A percentile compares a stretch with the other conserved stretches of the same genome.
phyloP scores from a whole-genome alignment of 2,888 invertebrate species.

The Heliconius cydno region DNA sequence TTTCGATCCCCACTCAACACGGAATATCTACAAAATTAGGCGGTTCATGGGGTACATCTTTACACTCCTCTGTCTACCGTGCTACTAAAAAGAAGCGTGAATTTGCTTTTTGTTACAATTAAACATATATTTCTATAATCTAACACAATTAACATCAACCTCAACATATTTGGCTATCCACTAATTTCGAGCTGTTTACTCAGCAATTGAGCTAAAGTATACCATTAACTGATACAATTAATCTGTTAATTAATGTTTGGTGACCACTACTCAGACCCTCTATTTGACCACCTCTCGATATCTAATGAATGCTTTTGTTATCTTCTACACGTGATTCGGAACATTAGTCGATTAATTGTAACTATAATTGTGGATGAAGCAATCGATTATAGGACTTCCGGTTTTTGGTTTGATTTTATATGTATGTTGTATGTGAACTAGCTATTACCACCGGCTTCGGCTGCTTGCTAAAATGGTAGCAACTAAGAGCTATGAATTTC shows the following conservation, averaged over 20 bases:
- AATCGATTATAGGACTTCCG: constrained; percentile 6
- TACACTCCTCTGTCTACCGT: no score
- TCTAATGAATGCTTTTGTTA: constrained; percentile 69
- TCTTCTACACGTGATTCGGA: constrained; percentile 31
- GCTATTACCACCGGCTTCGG: not conserved
- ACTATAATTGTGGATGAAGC: constrained; percentile 12
- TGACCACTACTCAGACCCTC: constrained; percentile 73
- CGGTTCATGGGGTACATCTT: no score
- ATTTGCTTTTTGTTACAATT: not conserved
- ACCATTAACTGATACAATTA: constrained; percentile 78
- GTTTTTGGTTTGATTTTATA: not conserved
- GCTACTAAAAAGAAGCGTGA: no score
- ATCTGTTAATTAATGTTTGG: constrained; percentile 78
- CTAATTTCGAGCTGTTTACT: constrained; percentile 49
- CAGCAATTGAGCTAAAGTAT: constrained; percentile 64
- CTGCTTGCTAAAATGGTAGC: no score
- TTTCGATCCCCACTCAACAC: no score
- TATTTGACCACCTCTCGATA: constrained; percentile 73
- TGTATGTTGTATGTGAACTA: not conserved
- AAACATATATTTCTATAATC: not conserved
- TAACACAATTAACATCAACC: constrained; percentile 3
- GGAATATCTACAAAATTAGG: no score
- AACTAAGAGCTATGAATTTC: no score
- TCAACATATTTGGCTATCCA: constrained; percentile 1
- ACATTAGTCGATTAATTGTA: constrained; percentile 32